Base-by-base conservation (phyloP, 2,888 invertebrate species). In the Cabera pusaria region DNA sequence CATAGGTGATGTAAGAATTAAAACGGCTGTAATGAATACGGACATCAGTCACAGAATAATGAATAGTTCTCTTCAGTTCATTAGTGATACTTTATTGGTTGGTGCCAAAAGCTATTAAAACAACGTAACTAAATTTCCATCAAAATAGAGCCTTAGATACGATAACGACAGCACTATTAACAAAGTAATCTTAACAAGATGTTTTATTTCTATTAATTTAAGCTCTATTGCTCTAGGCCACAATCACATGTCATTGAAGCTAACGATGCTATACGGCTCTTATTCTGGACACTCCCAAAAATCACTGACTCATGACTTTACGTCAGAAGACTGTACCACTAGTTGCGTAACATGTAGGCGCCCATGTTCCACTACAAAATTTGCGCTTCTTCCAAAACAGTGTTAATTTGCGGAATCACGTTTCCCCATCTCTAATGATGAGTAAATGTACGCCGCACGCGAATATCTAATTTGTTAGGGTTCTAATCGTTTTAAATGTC, bases 341-440 rank as follows among this genome's bases (percentile, higher is more conserved):
- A n/a, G n/a, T n/a, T n/a, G n/a, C n/a, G n/a, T n/a, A 51, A 48
- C 31, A 29, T 32, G 21, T 27, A 35, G 29, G 38, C 45, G 43
- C 59, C 45, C 47, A 10, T 52, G 50, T 57, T 59, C 52, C 49
- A 46, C 38, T 53, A 42, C 35, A 37, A 44, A 43, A 38, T 44
- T 34, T 49, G 46, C 53, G 49, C 42, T 34, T 47, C 36, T 49
- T 47, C 35, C 52, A 44, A 49, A 38, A 20, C 24, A 50, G 57
- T 57, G 56, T 37, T 64, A 63, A 64, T 60, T 58, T 54, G 46
- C 47, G 50, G 45, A 54, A 51, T 52, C 52, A 41, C 45, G 45
- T 49, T 51, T 18, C 22, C 6, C 3, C 9, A 19, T 28, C 16
- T 19, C 43, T 49, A 47, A 52, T 44, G 45, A 45, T 35, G 21